Base-by-base conservation (phyloP, 2,797 vertebrate species). In the Alcedo quadribrachys region DNA sequence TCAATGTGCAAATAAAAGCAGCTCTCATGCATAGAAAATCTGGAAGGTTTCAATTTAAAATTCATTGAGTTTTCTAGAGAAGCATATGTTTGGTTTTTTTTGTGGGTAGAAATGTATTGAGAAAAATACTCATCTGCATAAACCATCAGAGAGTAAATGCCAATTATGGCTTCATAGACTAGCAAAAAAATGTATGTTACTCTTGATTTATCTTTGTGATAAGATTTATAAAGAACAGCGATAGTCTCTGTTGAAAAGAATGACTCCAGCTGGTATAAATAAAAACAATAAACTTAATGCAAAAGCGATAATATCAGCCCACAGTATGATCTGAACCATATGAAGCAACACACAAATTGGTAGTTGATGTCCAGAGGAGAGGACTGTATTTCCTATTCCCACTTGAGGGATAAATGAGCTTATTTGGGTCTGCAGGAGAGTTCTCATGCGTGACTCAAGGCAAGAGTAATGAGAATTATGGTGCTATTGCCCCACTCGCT, bases 141-240 rank as follows among this genome's bases (percentile, higher is more conserved):
- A 95, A 57, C 37, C 21, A 68, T 68, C 58, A 90, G 50, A 90
- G 43, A 87, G 43, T 21, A 88, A 93, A 96, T 51, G 50, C 32
- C 57, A 84, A 81, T 93, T 93, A 76, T 22, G 33, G 75, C 81
- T 87, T 91, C 81, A 83, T 30, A 85, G 62, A 54, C 46, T 37
- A 71, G 67, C 73, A 77, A 89, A 92, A 92, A 83, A 77, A 69
- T 70, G 68, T 61, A 43, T 30, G n/a, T 80, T 94, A 62, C 71
- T 92, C 65, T 62, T 87, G 91, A 92, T 95, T 92, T 91, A 82
- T 75, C 17, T 65, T 74, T 65, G 58, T 54, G 96, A 75, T 93
- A 80, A 87, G 87, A 87, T 87, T 93, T 90, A 80, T 82, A 82
- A 84, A 77, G 80, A 75, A 74, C 57, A 45, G 57, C 4, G 27